These are phyloP conservation scores for Onychorhynchus coronatus DNA, from an alignment of 2,113 vertebrate species.

Conservation along the genomic window DNA sequence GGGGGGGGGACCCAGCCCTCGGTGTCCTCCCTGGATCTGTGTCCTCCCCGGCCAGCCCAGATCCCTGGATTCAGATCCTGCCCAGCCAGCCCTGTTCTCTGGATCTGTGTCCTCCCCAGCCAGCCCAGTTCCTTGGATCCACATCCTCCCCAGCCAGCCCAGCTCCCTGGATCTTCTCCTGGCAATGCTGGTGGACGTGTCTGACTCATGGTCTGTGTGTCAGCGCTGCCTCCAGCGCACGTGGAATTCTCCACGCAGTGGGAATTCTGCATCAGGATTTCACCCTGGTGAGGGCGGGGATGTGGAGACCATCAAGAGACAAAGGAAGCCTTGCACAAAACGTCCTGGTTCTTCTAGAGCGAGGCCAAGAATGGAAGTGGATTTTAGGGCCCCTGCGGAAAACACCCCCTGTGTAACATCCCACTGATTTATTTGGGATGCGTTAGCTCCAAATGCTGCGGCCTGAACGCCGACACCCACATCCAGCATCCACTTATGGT, in stretches of 20 bases:
- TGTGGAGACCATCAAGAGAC: background rate
- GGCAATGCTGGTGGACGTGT: background rate
- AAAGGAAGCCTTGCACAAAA: fast-evolving
- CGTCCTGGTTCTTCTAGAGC: fast-evolving
- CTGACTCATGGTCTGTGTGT: fast-evolving
- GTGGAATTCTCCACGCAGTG: background rate
- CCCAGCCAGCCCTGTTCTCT: background rate
- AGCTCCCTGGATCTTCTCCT: background rate
- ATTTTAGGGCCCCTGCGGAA: fast-evolving
- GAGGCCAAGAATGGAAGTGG: fast-evolving
- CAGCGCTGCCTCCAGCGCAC: fast-evolving
- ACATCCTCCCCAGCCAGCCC: background rate
- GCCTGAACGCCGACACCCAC: fast-evolving
- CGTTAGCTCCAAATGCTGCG: fast-evolving
- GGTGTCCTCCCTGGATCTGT: too few relatives aligned
- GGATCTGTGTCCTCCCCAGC: background rate
- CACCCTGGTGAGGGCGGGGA: fast-evolving
- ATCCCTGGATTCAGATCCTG: background rate
- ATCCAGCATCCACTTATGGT: fast-evolving
- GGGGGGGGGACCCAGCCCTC: fast-evolving
- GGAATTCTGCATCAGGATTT: background rate
- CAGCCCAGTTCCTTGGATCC: background rate
- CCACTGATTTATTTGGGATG: fast-evolving
- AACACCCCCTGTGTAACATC: fast-evolving
- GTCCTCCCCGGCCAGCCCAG: background rate